phyloP scores from a whole-genome alignment of 53 echinoderm and acorn worm species.

The Glandiceps talaboti region DNA sequence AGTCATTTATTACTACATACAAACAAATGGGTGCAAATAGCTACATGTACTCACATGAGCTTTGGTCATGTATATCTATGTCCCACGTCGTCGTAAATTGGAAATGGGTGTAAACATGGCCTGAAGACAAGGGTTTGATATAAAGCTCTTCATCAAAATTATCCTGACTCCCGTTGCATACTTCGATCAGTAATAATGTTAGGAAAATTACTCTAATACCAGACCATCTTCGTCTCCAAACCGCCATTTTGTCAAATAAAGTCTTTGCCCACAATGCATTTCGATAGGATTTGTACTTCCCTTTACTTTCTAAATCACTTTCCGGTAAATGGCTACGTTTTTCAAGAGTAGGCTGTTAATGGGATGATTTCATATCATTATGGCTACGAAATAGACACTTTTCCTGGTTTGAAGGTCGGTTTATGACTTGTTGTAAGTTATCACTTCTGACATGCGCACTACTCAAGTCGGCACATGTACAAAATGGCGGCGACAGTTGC shows the following conservation, averaged over 20 bases:
- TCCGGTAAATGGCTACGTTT: neutral
- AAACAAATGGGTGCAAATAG: neutral
- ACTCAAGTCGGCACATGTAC: conserved; percentile 36
- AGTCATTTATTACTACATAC: neutral
- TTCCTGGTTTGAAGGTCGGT: no score
- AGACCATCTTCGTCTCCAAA: neutral
- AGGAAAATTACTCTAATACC: neutral
- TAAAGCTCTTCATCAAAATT: conserved; percentile 54
- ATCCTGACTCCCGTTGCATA: conserved; percentile 17
- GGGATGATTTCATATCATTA: no score
- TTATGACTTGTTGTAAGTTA: no score
- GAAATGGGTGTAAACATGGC: conserved; percentile 67
- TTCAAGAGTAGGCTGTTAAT: no score
- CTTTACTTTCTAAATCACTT: neutral
- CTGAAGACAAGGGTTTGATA: conserved; percentile 55
- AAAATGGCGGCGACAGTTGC: conserved; percentile 31
- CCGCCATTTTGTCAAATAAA: neutral
- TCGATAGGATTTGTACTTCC: neutral
- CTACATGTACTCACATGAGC: conserved; percentile 19
- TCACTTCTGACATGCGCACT: conserved; percentile 18
- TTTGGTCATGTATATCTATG: conserved; percentile 32
- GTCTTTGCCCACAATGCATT: neutral
- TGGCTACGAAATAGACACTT: no score
- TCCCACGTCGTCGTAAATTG: conserved; percentile 73
- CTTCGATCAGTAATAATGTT: neutral